Percentiles rank a stretch among this genome's conserved stretches.
Evolutionary conservation across 2,113 vertebrate genomes (phyloP).

Genomic region (Dromas ardeola): DNA sequence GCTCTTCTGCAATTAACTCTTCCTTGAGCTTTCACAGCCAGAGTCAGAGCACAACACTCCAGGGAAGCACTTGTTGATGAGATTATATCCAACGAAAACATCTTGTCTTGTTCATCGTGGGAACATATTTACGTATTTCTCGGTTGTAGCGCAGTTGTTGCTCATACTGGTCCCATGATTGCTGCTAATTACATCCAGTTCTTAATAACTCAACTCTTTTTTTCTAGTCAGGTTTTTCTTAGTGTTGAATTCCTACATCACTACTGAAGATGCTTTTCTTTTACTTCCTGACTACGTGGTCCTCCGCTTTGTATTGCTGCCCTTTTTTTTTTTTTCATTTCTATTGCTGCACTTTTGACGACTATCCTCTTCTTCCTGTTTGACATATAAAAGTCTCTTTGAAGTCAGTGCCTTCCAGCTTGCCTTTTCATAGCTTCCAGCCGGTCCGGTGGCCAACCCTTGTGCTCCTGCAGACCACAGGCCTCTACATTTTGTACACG

Average conservation of each 20-base stretch:
- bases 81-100: background rate
- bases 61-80: background rate
- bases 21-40: background rate
- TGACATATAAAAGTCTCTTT: background rate
- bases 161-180: background rate
- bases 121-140: background rate
- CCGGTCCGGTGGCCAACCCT: accelerated
- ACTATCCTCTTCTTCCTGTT: background rate
- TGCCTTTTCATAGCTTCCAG: background rate
- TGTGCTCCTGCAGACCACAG: background rate
- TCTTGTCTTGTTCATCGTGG: background rate
- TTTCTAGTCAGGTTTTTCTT: background rate
- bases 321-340: no score
- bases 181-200: background rate
- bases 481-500: background rate
- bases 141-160: background rate
- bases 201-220: background rate
- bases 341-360: background rate
- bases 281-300: background rate
- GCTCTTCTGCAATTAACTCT: background rate
- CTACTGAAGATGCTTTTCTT: background rate
- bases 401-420: background rate
- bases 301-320: background rate
- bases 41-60: background rate
- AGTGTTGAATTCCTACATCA: background rate